Conservation (phyloP, 1,140 invertebrate species). For the Acromyrmex echinatior region DNA sequence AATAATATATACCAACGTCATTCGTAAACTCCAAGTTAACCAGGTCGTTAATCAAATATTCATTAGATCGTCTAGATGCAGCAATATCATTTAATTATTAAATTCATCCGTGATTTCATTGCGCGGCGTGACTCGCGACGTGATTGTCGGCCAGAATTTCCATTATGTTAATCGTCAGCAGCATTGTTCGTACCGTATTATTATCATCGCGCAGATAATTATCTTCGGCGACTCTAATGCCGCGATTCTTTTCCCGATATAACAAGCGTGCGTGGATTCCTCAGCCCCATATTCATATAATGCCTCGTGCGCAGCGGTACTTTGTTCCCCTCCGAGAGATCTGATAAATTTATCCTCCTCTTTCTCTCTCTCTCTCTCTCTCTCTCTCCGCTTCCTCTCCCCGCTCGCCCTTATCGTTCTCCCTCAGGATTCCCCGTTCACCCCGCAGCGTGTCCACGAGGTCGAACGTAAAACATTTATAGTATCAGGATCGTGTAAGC, state of each 20-base stretch:
- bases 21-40: neutral
- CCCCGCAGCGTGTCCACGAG: constrained; percentile 43
- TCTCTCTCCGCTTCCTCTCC: neutral
- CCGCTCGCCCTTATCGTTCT: neutral
- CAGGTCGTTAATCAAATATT: constrained; percentile 28
- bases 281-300: constrained; percentile 2
- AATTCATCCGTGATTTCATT: constrained; percentile 37
- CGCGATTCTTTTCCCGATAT: neutral
- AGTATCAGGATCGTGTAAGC: constrained; percentile 72
- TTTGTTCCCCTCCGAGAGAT: neutral
- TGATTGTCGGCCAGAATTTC: neutral
- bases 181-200: constrained; percentile 11
- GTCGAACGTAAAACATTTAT: constrained; percentile 78
- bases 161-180: constrained; percentile 52
- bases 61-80: constrained; percentile 23
- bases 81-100: constrained; percentile 47
- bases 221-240: constrained; percentile 19
- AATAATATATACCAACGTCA: constrained; percentile 3
- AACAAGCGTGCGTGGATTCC: neutral
- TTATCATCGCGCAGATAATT: constrained; percentile 40
- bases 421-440: neutral
- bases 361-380: constrained; percentile 11
- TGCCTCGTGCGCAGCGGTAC: neutral
- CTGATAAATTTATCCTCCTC: constrained; percentile 66
- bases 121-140: neutral